phyloP scores from a whole-genome alignment of 2,113 vertebrate genomes.

The Erpornis zantholeuca region DNA sequence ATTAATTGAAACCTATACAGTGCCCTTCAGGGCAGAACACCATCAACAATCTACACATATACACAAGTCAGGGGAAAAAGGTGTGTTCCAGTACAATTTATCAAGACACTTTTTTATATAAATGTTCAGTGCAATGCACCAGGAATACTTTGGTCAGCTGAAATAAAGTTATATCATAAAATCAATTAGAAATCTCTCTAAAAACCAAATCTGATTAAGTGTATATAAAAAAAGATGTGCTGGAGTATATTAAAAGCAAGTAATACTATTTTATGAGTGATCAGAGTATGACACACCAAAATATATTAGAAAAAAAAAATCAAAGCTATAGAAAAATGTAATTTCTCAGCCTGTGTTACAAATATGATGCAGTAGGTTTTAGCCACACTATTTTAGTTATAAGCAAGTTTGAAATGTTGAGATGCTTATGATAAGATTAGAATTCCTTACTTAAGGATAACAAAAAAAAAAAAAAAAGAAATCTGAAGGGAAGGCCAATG shows the following conservation, averaged over 20 bases:
- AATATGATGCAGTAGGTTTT: neutral
- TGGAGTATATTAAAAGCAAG: neutral
- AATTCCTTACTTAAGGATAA: neutral
- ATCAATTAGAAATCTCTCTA: neutral
- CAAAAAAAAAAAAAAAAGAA: neutral
- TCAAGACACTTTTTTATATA: neutral
- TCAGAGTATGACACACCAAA: neutral
- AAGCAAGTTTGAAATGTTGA: neutral
- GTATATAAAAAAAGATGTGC: neutral
- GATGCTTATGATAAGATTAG: neutral
- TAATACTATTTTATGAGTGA: neutral
- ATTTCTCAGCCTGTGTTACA: neutral
- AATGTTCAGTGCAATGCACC: neutral
- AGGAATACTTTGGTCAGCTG: neutral
- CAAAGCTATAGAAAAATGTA: neutral
- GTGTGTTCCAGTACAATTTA: neutral
- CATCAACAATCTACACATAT: neutral
- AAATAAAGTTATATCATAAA: neutral
- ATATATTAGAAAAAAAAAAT: neutral
- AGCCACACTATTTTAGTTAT: neutral
- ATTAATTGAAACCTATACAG: neutral
- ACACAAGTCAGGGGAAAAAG: neutral
- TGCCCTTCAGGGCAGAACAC: neutral
- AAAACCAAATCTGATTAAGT: neutral
- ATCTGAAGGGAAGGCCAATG: neutral